phyloP scores from a whole-genome alignment of 2,113 vertebrate genomes.

The Cnemophilus loriae region DNA sequence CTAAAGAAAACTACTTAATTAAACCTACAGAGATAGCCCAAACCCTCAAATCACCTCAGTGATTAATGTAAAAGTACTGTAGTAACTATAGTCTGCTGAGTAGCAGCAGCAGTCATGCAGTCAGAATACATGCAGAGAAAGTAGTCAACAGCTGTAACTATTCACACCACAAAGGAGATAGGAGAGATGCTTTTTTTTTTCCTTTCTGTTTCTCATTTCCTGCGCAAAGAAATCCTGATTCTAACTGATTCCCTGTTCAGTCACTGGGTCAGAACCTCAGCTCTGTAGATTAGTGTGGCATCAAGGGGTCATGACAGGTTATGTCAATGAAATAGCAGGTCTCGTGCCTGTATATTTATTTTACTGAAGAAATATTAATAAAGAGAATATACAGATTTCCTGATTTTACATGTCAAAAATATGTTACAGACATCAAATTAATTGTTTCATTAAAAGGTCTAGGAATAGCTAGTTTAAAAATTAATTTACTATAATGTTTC shows the following conservation, averaged over 20 bases:
- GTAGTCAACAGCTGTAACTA: not conserved
- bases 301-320: not conserved
- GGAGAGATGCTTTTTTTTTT: not conserved
- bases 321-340: not conserved
- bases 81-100: not conserved
- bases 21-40: not conserved
- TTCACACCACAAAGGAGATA: not conserved
- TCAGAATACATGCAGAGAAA: not conserved
- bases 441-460: not conserved
- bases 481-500: not conserved
- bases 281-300: not conserved
- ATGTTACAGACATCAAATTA: not conserved
- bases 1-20: not conserved
- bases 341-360: not conserved
- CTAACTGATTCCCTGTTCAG: not conserved
- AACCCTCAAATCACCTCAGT: not conserved
- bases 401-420: not conserved
- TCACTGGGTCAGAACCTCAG: not conserved
- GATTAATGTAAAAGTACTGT: not conserved
- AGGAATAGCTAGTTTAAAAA: constrained; percentile 10
- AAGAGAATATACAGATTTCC: not conserved
- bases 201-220: not conserved
- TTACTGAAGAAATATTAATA: not conserved
- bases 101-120: not conserved
- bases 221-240: not conserved